Base-by-base conservation (phyloP, 2,113 vertebrate genomes). In the Toxotes jaculatrix region DNA sequence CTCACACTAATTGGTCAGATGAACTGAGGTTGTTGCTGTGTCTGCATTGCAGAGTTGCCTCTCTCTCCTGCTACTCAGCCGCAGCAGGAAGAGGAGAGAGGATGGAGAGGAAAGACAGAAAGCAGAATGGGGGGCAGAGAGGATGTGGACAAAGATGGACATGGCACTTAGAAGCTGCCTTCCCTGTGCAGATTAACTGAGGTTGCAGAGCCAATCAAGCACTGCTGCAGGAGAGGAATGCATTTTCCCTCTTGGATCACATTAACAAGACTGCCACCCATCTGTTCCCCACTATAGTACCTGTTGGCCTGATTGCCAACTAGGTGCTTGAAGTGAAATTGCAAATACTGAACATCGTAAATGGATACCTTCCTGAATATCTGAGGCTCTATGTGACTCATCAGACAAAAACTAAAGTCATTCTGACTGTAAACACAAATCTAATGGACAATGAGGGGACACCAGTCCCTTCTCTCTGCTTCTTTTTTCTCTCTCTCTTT, bases 21-120 rank as follows among this genome's bases (percentile, higher is more conserved):
- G 87, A 80, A 74, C 80, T 42, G 86, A 89, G 92, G 90, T 93
- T 93, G 93, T 94, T 94, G 92, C 93, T 88, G 93, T 93, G 92
- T 93, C 93, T 94, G 93, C 93, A 94, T 85, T 94, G 93, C 93
- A 94, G 93, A 91, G 90, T 70, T 92, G 87, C 88, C 82, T 93
- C 79, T 36, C 56, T 87, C 80, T 78, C 78, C 63, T 59, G 74
- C 80, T 82, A 51, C 75, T 80, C 49, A 79, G 79, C 16, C 32
- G 76, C 82, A 74, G 70, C 73, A 68, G 69, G 55, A 81, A 47
- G 83, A 74, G 57, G 31, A 69, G 59, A 74, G 65, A 66, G 72
- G 68, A 79, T 49, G 60, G 57, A 64, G 77, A 23, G 74, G 63
- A 79, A 72, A 53, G 82, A 63, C 42, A 75, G 66, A 65, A 63